Conservation (phyloP, 2,797 vertebrate species). For the Taenioides sp. region DNA sequence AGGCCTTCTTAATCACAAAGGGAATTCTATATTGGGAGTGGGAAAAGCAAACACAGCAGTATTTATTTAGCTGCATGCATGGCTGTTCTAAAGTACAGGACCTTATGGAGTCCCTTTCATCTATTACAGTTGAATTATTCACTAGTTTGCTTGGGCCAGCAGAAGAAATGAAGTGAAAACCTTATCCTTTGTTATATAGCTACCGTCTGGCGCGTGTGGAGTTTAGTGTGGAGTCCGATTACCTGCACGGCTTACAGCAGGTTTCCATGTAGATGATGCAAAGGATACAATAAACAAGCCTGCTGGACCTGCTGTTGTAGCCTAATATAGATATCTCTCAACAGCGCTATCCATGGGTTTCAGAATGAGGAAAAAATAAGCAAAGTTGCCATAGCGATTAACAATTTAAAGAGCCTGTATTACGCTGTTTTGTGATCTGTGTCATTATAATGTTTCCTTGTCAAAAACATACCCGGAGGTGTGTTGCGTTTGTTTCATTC, state of each 20-base stretch:
- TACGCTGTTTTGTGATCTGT: too few relatives aligned
- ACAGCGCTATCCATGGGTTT: background rate
- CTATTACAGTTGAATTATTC: slow-evolving; percentile 43
- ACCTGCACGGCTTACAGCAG: slow-evolving; percentile 35
- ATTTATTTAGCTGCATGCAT: slow-evolving; percentile 12
- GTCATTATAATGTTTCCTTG: too few relatives aligned
- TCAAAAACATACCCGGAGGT: too few relatives aligned
- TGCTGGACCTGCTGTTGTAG: slow-evolving; percentile 21
- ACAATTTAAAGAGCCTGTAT: too few relatives aligned
- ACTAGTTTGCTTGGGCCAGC: slow-evolving; percentile 20
- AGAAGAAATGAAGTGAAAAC: slow-evolving; percentile 16
- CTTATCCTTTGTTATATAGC: slow-evolving; percentile 6
- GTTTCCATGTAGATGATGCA: slow-evolving; percentile 26
- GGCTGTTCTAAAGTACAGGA: slow-evolving; percentile 20
- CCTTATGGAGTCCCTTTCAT: slow-evolving; percentile 28
- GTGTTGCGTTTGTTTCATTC: too few relatives aligned
- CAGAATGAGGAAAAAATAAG: too few relatives aligned
- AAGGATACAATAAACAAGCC: slow-evolving; percentile 16
- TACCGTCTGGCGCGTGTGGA: slow-evolving; percentile 30
- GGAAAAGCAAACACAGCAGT: slow-evolving; percentile 1
- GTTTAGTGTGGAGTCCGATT: slow-evolving; percentile 41
- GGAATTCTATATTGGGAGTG: slow-evolving; percentile 9
- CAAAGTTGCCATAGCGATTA: too few relatives aligned
- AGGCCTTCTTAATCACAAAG: slow-evolving; percentile 23
- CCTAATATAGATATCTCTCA: slow-evolving; percentile 12